Conservation (phyloP, 2,888 invertebrate species). For the Sinotaia quadrata region DNA sequence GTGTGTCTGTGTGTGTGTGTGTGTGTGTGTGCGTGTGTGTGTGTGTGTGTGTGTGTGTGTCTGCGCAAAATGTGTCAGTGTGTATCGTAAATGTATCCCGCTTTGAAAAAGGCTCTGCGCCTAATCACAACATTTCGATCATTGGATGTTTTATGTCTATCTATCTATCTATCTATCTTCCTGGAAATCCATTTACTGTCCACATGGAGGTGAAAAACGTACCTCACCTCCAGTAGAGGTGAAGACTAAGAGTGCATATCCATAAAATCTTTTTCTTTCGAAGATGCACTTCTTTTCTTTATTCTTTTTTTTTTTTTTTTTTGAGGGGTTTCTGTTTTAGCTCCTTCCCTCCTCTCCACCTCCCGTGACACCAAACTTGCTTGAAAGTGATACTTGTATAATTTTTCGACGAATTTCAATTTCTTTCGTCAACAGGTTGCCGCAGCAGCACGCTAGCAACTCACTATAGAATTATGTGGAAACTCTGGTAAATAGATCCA, state of each 20-base stretch:
- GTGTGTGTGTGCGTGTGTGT: conserved; percentile 16
- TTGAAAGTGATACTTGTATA: background rate
- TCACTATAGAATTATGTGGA: too few relatives aligned
- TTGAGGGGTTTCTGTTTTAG: background rate
- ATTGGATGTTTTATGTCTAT: background rate
- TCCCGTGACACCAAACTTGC: background rate
- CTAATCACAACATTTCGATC: background rate
- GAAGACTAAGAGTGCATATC: too few relatives aligned
- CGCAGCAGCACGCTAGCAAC: too few relatives aligned
- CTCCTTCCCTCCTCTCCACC: background rate
- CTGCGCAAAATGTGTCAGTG: background rate
- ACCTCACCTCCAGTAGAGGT: too few relatives aligned
- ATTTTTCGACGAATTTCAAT: too few relatives aligned
- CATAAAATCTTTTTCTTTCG: too few relatives aligned
- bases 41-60: conserved; percentile 3
- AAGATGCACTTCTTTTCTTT: too few relatives aligned
- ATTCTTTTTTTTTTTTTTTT: background rate
- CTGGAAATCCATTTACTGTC: background rate
- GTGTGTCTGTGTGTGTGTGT: conserved; percentile 2
- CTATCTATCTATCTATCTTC: background rate
- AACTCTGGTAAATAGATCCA: too few relatives aligned
- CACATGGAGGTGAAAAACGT: background rate
- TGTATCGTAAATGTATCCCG: too few relatives aligned
- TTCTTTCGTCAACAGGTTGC: too few relatives aligned
- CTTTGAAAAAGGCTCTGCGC: too few relatives aligned